Base-by-base conservation (phyloP, 2,888 invertebrate genomes). In the Pseudolycoriella hygida region DNA sequence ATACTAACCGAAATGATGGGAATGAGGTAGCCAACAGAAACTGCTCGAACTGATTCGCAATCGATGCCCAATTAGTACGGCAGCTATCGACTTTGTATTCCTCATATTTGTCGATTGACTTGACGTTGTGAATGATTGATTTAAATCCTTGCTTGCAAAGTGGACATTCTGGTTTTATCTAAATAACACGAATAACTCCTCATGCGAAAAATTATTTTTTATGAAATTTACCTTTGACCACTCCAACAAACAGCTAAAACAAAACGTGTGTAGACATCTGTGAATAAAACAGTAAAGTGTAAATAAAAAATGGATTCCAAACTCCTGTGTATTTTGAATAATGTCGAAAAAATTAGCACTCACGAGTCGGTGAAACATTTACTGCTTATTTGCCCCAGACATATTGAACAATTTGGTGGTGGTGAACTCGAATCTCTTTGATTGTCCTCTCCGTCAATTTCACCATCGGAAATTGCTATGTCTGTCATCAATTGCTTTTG, bases 81-180 rank as follows among this genome's bases (percentile, higher is more conserved):
- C 20, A 30, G 30, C 40, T 48, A 2, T 31, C 41, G 51, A 76
- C 75, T 54, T 74, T 63, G 59, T 90, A 87, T 58, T 89, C 82
- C 55, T 94, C 92, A 64, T 87, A 93, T 55, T 89, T 86, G 51
- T 80, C 75, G 59, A 81, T 80, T 1, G 88, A 84, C 52, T 82
- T 76, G 3, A 93, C 85, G 73, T 89, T 92, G 65, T 93, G 89
- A 49, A 93, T 86, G 47, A 94, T 94, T 6, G 84, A 82, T 54
- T 80, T 83, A 62, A 94, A 94, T 3, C 77, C 73, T 60, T 89
- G 86, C 60, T 96, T 94, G 64, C 96, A 96, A 1, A 96, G 68
- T 1, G 96, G 96, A 62, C 93, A 93, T 58, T 85, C 90, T 0
- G 90, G 77, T 66, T 92, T 93, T 12, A 92, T 83, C 82, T 84